Evolutionary conservation across 1,140 invertebrate species (phyloP).

Genomic region (Ctenoplectra terminalis): DNA sequence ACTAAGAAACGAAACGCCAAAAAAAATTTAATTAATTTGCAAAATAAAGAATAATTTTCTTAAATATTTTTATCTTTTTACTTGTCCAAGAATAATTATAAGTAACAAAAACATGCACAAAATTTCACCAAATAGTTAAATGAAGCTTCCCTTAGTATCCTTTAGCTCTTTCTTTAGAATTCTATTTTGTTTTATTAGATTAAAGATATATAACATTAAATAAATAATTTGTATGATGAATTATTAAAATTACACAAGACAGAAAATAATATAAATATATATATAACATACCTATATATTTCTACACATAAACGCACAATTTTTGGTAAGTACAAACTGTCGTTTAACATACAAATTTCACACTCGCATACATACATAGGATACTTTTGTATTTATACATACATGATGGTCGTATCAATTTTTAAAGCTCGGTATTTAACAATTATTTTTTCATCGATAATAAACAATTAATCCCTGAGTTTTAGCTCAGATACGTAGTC

Average conservation of each 20-base stretch:
- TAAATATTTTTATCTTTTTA: too few species aligned
- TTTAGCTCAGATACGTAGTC: neutral
- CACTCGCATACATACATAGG: neutral
- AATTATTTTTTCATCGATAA: neutral
- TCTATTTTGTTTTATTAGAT: neutral
- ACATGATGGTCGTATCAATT: neutral
- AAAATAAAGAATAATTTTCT: too few species aligned
- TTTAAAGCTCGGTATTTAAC: neutral
- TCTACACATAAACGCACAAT: neutral
- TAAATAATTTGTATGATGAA: neutral
- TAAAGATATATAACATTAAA: neutral
- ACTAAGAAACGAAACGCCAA: too few species aligned
- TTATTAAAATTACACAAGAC: neutral
- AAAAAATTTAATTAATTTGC: too few species aligned
- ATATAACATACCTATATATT: neutral
- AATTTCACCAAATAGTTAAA: too few species aligned
- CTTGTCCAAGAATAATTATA: too few species aligned
- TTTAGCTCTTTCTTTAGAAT: neutral
- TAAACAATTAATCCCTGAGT: slow-evolving; percentile 30
- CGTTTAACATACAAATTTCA: neutral
- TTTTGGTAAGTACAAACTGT: neutral
- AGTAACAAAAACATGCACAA: too few species aligned
- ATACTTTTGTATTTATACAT: neutral
- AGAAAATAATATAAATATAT: neutral
- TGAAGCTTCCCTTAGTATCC: too few species aligned